Percentiles rank a stretch among this genome's conserved stretches.
Conservation (phyloP, 1,140 invertebrate genomes). For the Chionoecetes opilio region DNA sequence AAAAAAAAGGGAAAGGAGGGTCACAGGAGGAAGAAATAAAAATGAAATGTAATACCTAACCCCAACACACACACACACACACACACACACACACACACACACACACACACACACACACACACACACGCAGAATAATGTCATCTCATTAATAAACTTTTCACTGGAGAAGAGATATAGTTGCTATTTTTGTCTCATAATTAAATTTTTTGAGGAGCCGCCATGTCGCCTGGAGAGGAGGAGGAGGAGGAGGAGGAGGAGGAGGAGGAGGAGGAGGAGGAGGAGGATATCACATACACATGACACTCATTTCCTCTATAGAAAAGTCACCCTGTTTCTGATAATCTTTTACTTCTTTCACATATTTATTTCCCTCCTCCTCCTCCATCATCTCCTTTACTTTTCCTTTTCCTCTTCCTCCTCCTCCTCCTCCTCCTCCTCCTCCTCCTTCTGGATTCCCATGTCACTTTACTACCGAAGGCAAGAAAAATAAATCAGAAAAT, state of each 20-base stretch:
- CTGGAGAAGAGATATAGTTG: background rate
- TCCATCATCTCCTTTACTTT: no score
- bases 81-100: constrained; percentile 11
- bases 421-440: no score
- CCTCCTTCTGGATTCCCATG: no score
- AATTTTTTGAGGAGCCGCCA: background rate
- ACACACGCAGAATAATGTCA: background rate
- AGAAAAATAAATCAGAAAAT: no score
- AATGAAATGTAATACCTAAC: background rate
- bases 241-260: constrained; percentile 10
- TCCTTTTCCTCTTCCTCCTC: no score
- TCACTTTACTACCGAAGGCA: no score
- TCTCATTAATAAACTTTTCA: constrained; percentile 31
- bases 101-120: constrained; percentile 27
- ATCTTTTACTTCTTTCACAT: no score
- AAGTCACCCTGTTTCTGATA: background rate
- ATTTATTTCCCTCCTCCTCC: no score
- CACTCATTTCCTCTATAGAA: background rate
- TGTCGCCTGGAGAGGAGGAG: background rate
- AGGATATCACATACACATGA: background rate
- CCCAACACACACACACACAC: background rate
- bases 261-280: constrained; percentile 14
- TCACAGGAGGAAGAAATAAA: background rate
- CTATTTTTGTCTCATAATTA: background rate
- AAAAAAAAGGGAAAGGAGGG: background rate